Evolutionary conservation across 2,888 invertebrate species (phyloP).

Genomic region (Drosophila longiperda): DNA sequence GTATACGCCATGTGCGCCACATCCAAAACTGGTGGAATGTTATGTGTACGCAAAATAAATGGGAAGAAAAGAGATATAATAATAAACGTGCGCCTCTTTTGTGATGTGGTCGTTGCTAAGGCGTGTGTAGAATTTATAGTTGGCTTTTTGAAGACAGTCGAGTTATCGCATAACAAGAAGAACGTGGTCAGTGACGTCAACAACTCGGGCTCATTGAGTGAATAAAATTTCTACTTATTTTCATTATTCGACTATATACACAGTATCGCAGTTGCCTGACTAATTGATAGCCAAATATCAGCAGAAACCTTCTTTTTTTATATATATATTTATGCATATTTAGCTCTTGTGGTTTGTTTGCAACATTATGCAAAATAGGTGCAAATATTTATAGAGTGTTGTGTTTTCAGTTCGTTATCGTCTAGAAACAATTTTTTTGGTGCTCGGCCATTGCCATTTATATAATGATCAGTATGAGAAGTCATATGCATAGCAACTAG

Average conservation of each 20-base stretch:
- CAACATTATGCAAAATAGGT: constrained; percentile 44
- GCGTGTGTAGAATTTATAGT: constrained; percentile 71
- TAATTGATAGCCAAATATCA: constrained; percentile 51
- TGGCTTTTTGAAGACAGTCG: constrained; percentile 19
- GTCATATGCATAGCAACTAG: constrained; percentile 55
- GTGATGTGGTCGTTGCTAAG: constrained; percentile 28
- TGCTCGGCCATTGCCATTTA: constrained; percentile 5
- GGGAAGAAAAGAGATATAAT: constrained; percentile 23
- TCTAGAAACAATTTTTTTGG: neutral
- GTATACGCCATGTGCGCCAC: constrained; percentile 61
- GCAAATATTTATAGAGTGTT: constrained; percentile 55
- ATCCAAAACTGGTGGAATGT: constrained; percentile 51
- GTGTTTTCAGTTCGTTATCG: constrained; percentile 17
- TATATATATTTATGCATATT: neutral
- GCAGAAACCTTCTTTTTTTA: neutral
- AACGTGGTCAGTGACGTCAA: constrained; percentile 64
- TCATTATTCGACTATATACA: constrained; percentile 22
- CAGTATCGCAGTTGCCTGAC: constrained; percentile 39
- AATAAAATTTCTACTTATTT: constrained; percentile 17
- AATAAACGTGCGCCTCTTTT: constrained; percentile 65
- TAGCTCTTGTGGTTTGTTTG: neutral
- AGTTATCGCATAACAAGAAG: constrained; percentile 59
- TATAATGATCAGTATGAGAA: constrained; percentile 26
- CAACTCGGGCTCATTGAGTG: constrained; percentile 6
- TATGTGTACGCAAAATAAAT: constrained; percentile 17